Conservation (phyloP, 2,888 invertebrate species). For the Epistrophe grossulariae region DNA sequence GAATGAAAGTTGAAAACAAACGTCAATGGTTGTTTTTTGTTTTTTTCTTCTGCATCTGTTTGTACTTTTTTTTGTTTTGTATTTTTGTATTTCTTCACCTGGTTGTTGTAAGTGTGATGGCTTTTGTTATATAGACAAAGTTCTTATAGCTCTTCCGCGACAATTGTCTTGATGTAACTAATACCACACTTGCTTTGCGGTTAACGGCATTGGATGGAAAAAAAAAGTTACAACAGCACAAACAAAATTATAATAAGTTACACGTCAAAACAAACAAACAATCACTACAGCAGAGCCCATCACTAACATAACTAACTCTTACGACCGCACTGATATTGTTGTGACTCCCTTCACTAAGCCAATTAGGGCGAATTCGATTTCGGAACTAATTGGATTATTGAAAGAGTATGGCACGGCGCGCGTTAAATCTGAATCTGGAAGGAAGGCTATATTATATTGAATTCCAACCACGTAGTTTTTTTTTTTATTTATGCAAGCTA, state of each 20-base stretch:
- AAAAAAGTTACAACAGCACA: not conserved
- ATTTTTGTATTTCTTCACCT: conserved; percentile 20
- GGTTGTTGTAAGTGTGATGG: not conserved
- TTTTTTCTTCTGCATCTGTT: conserved; percentile 12
- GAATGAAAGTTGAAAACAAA: conserved; percentile 61
- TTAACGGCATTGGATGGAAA: conserved; percentile 25
- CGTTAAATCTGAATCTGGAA: conserved; percentile 45
- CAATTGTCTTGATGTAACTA: conserved; percentile 42
- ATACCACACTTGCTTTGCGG: conserved; percentile 31
- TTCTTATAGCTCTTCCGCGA: conserved; percentile 36
- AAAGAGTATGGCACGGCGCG: not conserved
- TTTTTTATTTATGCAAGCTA: conserved; percentile 53
- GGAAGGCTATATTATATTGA: conserved; percentile 47
- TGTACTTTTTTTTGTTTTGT: conserved; percentile 15
- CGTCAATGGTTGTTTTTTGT: conserved; percentile 9
- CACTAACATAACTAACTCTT: too few species aligned
- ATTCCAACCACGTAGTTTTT: conserved; percentile 47
- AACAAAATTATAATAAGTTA: not conserved
- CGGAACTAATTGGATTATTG: conserved; percentile 68
- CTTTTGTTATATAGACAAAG: conserved; percentile 16
- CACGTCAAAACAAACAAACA: conserved; percentile 31
- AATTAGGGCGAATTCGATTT: conserved; percentile 59
- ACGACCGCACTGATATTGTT: conserved; percentile 2
- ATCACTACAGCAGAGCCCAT: conserved; percentile 18
- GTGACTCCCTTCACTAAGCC: conserved; percentile 48